Base-by-base conservation (phyloP, 2,888 invertebrate species). In the Drosophila anomalipes region DNA sequence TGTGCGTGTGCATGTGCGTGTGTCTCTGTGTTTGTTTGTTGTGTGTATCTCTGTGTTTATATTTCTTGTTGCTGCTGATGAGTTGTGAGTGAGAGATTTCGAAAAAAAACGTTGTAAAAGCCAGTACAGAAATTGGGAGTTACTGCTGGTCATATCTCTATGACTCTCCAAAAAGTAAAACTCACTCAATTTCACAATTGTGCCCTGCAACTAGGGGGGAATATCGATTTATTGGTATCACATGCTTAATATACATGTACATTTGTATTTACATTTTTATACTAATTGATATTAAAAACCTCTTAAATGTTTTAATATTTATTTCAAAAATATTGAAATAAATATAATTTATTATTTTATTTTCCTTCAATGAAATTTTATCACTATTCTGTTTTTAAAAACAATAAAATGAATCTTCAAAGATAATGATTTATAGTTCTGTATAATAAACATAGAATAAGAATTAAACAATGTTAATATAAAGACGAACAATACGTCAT, bases 61-160 rank as follows among this genome's bases (percentile, higher is more conserved):
- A 37, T 58, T 60, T 60, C 41, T 64, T 67, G 66, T 56, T 62
- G 49, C 58, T 62, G 54, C 66, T 73, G 74, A 73, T 64, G 73
- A 66, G 70, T 67, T 73, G 65, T 60, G 59, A 52, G 66, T 39
- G 64, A 51, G 58, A 60, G 73, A 70, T 53, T 81, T 75, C 49
- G 0, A 49, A 37, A 63, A 44, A 66, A 49, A 22, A 22, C 22
- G 54, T 67, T 35, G 54, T 68, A 60, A 73, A 70, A 39, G 53
- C 57, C 64, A 60, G 65, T 14, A 61, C 47, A 26, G 52, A 59
- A 49, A 56, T 39, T 58, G 39, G 26, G 10, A 58, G 57, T 58
- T 57, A 41, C 60, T 59, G 62, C 63, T 61, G 56, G 65, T 69
- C 79, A 74, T 60, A 73, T 60, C 66, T 41, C 66, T 41, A 26